Evolutionary conservation across 2,888 invertebrate species (phyloP), one percentile per base, ranked within the genome.

Genomic region (Polydrusus pterygomalis): DNA sequence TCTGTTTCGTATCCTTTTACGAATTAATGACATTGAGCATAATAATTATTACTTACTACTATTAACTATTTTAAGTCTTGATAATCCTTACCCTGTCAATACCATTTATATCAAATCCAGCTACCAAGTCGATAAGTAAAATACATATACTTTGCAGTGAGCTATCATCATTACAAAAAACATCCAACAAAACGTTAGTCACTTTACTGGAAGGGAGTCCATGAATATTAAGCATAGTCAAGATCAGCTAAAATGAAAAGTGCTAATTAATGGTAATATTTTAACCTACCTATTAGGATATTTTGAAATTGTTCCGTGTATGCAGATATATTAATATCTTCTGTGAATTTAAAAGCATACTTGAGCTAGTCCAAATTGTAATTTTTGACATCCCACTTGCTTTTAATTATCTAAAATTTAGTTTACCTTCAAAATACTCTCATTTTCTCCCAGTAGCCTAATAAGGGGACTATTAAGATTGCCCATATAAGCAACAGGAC

Each of bases 401-500:
- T 25, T 25, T 25, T 5, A 25, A 25, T 25, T 3, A 3, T 3
- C 25, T 3, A 3, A 15, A 34, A 58, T 8, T 17, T 15, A 8
- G 40, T 67, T 54, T 67, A 67, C 67, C 67, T 67, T 54, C 9
- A 67, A 9, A 0, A 40, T n/a, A 11, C 10, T 13, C 13, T 38
- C 15, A 54, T 67, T 49, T 20, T 30, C 8, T 18, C 7, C n/a
- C 34, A 58, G 2, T 18, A 34, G 3, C 9, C 9, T 13, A 0
- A 70, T 30, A 13, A 74, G 10, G 18, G 77, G 77, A 68, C 74
- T 74, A 17, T n/a, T 45, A 38, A 58, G 38, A 64, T 79, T 60
- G 8, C 87, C 87, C 83, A 91, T 86, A 78, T 89, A 92, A 0
- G 92, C 91, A 0, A 94, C 91, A 0, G 94, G 93, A 0, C 92